Evolutionary conservation across 2,888 invertebrate genomes (phyloP), one percentile per base, ranked within the genome.

Genomic region (Cotesia congregata): DNA sequence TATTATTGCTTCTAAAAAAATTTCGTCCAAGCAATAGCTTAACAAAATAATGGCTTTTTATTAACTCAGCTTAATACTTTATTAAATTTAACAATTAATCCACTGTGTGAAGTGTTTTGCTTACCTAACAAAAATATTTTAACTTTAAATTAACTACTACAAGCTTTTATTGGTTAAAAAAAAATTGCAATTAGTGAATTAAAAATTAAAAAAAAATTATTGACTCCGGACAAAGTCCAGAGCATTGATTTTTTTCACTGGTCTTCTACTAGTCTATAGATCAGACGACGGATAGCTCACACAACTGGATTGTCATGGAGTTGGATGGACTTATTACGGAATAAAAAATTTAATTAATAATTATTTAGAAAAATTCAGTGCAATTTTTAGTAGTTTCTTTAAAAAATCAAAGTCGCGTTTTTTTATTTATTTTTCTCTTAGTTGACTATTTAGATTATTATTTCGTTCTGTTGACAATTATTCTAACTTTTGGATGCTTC

Each of bases 401-500:
- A 50, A 41, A 50, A 41, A 70, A 59, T 12, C 30, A 59, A 59
- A 60, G 59, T 70, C 41, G 59, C 76, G 73, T 15, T 74, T 78
- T 78, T 40, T 12, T 73, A 59, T 59, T 64, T 77, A 60, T 77
- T 74, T 70, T 70, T 70, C 70, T 70, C 70, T 50, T 38, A 70
- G 60, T 70, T 60, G 50, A 70, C 59, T 59, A 70, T 41, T 61
- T 61, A 41, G 67, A 60, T 79, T 67, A 71, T 72, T 74, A 75
- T 78, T 77, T 77, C 77, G 75, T 72, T 72, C 64, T 72, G 72
- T 78, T 78, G 78, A 73, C 78, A 78, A 75, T 76, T 78, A 80
- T 73, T 78, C 75, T 76, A 74, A 80, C 77, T 77, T 78, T 74
- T 80, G 81, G 80, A 83, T 81, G 77, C 86, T 84, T 85, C 86